phyloP scores from a whole-genome alignment of 2,797 vertebrate genomes.

The Periophthalmus magnuspinnatus region DNA sequence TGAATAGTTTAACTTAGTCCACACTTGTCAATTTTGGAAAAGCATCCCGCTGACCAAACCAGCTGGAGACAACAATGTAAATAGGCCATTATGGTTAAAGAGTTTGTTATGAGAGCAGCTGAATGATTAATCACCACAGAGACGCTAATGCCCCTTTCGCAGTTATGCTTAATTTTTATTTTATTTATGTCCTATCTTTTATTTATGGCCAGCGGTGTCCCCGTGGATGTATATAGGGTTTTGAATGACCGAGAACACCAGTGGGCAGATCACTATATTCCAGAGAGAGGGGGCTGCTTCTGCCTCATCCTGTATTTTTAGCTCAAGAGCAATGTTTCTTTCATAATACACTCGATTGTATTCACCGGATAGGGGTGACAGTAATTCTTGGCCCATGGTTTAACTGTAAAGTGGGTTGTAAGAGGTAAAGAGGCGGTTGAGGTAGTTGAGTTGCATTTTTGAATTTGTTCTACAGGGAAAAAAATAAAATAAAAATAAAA shows the following conservation, averaged over 20 bases:
- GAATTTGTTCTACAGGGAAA: neutral
- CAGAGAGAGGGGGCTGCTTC: neutral
- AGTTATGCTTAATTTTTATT: constrained; percentile 22
- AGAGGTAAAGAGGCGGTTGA: neutral
- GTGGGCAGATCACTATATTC: neutral
- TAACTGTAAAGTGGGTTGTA: constrained; percentile 17
- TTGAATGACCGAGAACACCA: constrained; percentile 10
- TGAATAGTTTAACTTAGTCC: neutral
- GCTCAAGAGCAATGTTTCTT: constrained; percentile 8
- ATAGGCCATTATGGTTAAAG: constrained; percentile 3
- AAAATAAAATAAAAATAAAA: too few relatives aligned
- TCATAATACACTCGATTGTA: constrained; percentile 8
- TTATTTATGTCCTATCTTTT: constrained; percentile 19
- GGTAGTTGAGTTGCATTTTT: neutral
- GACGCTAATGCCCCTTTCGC: constrained; percentile 12
- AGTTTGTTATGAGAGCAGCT: constrained; percentile 17
- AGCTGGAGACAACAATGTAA: neutral
- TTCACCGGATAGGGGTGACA: neutral
- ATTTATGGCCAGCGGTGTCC: constrained; percentile 18
- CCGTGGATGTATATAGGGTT: neutral
- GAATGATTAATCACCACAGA: constrained; percentile 16
- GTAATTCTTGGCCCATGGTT: neutral
- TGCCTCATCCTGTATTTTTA: constrained; percentile 3
- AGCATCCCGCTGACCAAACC: neutral
- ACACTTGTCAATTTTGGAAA: neutral